Conservation (phyloP, 2,797 vertebrate genomes). For the Masticophis lateralis region DNA sequence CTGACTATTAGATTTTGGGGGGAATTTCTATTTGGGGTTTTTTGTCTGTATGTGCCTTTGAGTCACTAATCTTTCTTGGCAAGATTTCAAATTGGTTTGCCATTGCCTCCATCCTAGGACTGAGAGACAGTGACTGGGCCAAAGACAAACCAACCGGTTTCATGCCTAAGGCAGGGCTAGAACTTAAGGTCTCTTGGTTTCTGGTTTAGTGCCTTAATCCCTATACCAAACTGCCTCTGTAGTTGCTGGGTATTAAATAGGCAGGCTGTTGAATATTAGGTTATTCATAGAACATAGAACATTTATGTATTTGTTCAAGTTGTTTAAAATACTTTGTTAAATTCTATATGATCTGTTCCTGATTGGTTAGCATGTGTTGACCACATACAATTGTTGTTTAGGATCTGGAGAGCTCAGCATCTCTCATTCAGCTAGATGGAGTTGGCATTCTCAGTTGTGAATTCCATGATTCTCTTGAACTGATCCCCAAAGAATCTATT, state of each 20-base stretch:
- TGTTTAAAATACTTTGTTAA: background rate
- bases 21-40: background rate
- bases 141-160: background rate
- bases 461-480: background rate
- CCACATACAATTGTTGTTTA: background rate
- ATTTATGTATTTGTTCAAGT: background rate
- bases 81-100: background rate
- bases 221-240: background rate
- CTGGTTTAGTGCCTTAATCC: background rate
- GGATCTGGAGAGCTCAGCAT: background rate
- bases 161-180: background rate
- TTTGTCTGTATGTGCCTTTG: background rate
- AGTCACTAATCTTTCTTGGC: background rate
- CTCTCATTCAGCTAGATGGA: background rate
- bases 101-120: background rate
- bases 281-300: background rate
- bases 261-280: background rate
- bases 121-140: background rate
- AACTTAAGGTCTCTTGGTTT: background rate
- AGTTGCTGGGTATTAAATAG: background rate
- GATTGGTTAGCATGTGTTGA: background rate
- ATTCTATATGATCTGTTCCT: background rate
- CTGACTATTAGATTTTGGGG: background rate
- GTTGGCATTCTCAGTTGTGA: background rate
- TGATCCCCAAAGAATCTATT: background rate